Evolutionary conservation across 2,797 vertebrate species (phyloP), one percentile per base, ranked within the genome.

Genomic region (Pogonophryne albipinna): DNA sequence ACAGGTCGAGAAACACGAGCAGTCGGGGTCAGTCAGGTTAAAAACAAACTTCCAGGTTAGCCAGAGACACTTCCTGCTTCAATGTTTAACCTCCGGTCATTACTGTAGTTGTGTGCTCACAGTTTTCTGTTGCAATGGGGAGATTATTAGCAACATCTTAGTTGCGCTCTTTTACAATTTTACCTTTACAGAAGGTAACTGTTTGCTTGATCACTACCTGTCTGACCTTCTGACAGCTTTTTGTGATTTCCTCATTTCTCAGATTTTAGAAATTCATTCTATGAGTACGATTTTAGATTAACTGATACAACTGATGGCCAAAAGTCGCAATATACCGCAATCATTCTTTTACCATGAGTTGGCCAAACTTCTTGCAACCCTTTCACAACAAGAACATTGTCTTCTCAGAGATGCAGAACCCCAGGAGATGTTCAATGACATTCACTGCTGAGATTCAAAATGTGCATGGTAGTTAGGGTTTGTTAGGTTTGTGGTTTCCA

Each of bases 61-160:
- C 34, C 34, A 38, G 34, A 38, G 34, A 11, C 38, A 44, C 50
- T 23, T 66, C 63, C 63, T 42, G 63, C 17, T 46, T 56, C 52
- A 41, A 38, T 2, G 19, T 49, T 58, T 58, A 7, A 58, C n/a
- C 31, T 50, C 2, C 23, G 5, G 17, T 41, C 19, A 1, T 41
- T 50, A 41, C 60, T 63, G 19, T 46, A 45, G 14, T 42, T 42
- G 13, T 44, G 63, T 52, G 47, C 4, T 16, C n/a, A 4, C 19
- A 23, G 9, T 23, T 44, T 1, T 68, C 6, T 0, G 41, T 3
- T 69, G n/a, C 27, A 12, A 38, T 47, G 8, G 20, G 27, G 27
- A 6, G 49, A 41, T 16, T 10, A 50, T 16, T 6, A 50, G 27
- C 12, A 58, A 55, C 49, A 31, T 23, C 44, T 53, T 19, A 17